Evolutionary conservation across 2,113 vertebrate species (phyloP).

Genomic region (Hassar affinis): DNA sequence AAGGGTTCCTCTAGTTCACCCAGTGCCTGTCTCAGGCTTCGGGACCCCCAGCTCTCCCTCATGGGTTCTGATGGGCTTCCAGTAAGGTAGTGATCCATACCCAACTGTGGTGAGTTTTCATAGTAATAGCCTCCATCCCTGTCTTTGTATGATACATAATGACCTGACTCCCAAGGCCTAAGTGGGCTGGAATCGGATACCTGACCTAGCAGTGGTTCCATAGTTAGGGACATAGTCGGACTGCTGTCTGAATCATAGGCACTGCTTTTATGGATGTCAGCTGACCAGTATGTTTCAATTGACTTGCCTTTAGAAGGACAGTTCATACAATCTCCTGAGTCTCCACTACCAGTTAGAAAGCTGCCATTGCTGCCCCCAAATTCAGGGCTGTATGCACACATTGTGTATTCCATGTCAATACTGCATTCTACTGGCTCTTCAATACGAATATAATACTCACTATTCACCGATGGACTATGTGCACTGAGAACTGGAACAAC

Average conservation of each 20-base stretch:
- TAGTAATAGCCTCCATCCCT: conserved; percentile 74
- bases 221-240: conserved; percentile 77
- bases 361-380: conserved; percentile 71
- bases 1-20: conserved; percentile 80
- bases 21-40: conserved; percentile 69
- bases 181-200: conserved; percentile 58
- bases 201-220: conserved; percentile 86
- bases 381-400: conserved; percentile 78
- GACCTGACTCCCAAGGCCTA: conserved; percentile 72
- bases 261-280: conserved; percentile 66
- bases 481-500: conserved; percentile 89
- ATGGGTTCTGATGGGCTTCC: conserved; percentile 62
- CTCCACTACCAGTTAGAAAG: conserved; percentile 64
- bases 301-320: conserved; percentile 65
- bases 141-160: conserved; percentile 79
- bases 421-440: conserved; percentile 82
- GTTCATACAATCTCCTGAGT: conserved; percentile 68
- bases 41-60: conserved; percentile 72
- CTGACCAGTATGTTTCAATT: conserved; percentile 70
- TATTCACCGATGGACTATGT: conserved; percentile 85
- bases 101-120: conserved; percentile 65
- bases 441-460: conserved; percentile 93
- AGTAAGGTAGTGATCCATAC: conserved; percentile 67
- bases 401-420: conserved; percentile 78
- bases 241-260: conserved; percentile 76